These are phyloP conservation scores for Hydrozoanthus gracilis DNA, from an alignment of 92 coral and sea anemone genomes.

Conservation along the genomic window DNA sequence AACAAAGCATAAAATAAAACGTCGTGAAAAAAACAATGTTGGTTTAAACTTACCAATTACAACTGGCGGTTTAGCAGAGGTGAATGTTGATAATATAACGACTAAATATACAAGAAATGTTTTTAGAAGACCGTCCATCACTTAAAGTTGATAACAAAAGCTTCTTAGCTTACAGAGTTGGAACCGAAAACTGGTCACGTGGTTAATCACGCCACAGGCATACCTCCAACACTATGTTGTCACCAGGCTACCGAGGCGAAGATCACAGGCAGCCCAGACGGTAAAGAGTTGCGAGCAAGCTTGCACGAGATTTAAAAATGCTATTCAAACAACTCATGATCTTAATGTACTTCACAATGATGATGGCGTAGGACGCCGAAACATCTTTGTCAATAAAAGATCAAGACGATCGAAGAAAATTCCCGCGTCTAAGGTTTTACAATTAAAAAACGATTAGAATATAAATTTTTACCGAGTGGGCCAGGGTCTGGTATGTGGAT, in stretches of 20 bases:
- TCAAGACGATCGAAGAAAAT: no score
- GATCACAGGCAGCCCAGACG: no score
- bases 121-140: not conserved
- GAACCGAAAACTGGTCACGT: not conserved
- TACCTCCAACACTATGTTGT: slow-evolving; percentile 3
- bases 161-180: not conserved
- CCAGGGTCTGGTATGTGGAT: no score
- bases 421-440: no score
- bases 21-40: not conserved
- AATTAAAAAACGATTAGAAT: no score
- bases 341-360: no score
- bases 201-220: not conserved
- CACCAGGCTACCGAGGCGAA: not conserved
- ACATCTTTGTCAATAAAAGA: no score
- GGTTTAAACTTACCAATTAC: slow-evolving; percentile 59
- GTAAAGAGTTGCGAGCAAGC: no score
- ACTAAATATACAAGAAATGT: not conserved
- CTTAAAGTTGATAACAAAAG: not conserved
- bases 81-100: not conserved
- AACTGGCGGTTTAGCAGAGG: slow-evolving; percentile 54
- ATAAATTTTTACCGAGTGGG: no score
- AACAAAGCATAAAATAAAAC: not conserved
- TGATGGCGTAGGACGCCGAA: no score
- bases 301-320: no score
- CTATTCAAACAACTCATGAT: no score